phyloP scores from a whole-genome alignment of 2,113 vertebrate species.

The Cricetomys ansorgei region DNA sequence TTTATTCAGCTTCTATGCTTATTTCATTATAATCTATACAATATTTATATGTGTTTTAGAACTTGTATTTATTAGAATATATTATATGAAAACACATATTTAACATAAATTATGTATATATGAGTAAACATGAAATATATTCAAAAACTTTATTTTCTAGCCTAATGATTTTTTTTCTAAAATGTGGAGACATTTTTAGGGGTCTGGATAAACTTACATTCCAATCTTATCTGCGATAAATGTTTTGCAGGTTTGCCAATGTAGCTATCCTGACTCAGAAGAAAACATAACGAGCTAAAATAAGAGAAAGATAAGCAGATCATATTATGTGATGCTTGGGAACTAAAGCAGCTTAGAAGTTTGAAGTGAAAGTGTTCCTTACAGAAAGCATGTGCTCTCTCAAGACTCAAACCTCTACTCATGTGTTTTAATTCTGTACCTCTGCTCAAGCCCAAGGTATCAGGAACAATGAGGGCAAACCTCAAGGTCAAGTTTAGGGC shows the following conservation, averaged over 20 bases:
- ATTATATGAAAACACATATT: background rate
- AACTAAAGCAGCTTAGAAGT: background rate
- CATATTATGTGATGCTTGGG: background rate
- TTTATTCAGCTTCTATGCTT: background rate
- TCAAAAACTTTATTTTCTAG: background rate
- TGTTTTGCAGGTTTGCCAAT: background rate
- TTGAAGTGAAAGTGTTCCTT: background rate
- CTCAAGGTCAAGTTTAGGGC: background rate
- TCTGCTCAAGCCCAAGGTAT: background rate
- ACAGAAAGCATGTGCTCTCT: background rate
- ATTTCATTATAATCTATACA: background rate
- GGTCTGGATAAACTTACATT: background rate
- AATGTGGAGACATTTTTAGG: background rate
- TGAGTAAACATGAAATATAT: background rate
- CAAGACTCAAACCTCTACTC: background rate
- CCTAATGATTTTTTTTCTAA: background rate
- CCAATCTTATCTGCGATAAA: background rate
- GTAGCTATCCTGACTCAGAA: background rate
- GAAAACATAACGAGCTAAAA: background rate
- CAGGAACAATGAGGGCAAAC: background rate
- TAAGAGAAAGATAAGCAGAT: background rate
- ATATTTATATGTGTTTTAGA: background rate
- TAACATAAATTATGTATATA: background rate
- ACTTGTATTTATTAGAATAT: background rate
- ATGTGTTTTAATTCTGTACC: background rate